Evolutionary conservation across 2,113 vertebrate genomes (phyloP), one percentile per base, ranked within the genome.

Genomic region (Lutjanus erythropterus): DNA sequence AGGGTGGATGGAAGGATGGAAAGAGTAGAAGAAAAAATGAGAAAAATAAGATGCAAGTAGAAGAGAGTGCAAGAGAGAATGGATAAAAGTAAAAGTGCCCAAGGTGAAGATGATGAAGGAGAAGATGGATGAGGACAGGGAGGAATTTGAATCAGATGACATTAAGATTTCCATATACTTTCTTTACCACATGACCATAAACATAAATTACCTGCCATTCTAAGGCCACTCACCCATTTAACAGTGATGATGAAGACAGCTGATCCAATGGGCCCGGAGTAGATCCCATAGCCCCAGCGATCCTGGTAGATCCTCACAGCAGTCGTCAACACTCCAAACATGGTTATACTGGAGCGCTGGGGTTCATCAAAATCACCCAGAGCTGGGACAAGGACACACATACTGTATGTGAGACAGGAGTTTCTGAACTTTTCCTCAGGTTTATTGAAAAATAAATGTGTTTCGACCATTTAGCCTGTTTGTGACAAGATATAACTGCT

Each of bases 281-380:
- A 99, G 78, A 99, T 95, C 0, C 98, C 98, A 0, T 99, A 99
- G 66, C 98, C 98, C 94, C 92, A 92, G 76, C 96, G 97, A 80
- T 99, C 96, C 0, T 99, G 98, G 94, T 97, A 99, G 91, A 96
- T 95, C 83, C 97, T 94, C 69, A 99, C 96, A 0, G 96, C 97
- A 0, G 95, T 95, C 72, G 97, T 99, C 89, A 99, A 90, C 37
- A 97, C 96, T 0, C 98, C 98, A 0, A 99, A 96, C 97, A 99
- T 99, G 85, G 96, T 81, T 0, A 97, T 86, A 0, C 96, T 97
- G 0, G 97, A 98, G 27, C 97, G 93, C 91, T 96, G 96, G 0
- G 98, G 98, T 29, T 99, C 98, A 0, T 99, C 98, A 1, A 99
- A 99, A 89, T 99, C 98, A 0, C 96, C 98, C 87, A 99, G 93